phyloP scores from a whole-genome alignment of 2,888 invertebrate genomes.

The Anticlea derivata region DNA sequence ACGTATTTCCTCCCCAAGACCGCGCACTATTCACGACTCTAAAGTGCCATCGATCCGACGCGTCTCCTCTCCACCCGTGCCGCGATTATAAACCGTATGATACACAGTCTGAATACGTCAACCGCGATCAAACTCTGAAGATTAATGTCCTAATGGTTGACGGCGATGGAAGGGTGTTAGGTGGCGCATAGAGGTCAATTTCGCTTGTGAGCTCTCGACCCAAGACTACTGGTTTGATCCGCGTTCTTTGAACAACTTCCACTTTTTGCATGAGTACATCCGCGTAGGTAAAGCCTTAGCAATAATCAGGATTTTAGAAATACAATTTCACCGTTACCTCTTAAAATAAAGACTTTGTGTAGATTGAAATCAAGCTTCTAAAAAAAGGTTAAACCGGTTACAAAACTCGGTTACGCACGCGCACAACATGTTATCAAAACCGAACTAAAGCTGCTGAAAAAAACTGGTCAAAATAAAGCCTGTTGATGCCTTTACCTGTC shows the following conservation, averaged over 20 bases:
- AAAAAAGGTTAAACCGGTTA: too few relatives aligned
- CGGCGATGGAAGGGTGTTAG: slow-evolving; percentile 55
- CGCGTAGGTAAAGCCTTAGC: slow-evolving; percentile 62
- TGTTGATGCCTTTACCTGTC: too few relatives aligned
- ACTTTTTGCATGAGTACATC: slow-evolving; percentile 77
- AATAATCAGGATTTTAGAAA: slow-evolving; percentile 71
- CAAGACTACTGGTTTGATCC: slow-evolving; percentile 65
- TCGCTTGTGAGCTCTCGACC: slow-evolving; percentile 53
- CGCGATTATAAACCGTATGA: slow-evolving; percentile 58
- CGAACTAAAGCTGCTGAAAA: too few relatives aligned
- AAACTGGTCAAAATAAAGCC: too few relatives aligned
- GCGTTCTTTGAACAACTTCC: slow-evolving; percentile 77
- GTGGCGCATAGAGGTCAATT: slow-evolving; percentile 57
- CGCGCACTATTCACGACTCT: slow-evolving; percentile 61
- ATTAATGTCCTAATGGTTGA: slow-evolving; percentile 63
- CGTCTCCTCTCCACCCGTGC: slow-evolving; percentile 21
- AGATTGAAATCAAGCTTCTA: too few relatives aligned
- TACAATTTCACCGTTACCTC: slow-evolving; percentile 32
- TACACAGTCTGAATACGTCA: slow-evolving; percentile 59
- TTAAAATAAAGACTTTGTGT: too few relatives aligned
- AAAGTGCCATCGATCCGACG: slow-evolving; percentile 30
- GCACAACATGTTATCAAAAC: too few relatives aligned
- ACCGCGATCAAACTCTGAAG: slow-evolving; percentile 49
- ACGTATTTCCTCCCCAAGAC: slow-evolving; percentile 62
- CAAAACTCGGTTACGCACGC: too few relatives aligned